Base-by-base conservation (phyloP, 1,140 invertebrate genomes). In the Hyposmocoma kahamanoa region DNA sequence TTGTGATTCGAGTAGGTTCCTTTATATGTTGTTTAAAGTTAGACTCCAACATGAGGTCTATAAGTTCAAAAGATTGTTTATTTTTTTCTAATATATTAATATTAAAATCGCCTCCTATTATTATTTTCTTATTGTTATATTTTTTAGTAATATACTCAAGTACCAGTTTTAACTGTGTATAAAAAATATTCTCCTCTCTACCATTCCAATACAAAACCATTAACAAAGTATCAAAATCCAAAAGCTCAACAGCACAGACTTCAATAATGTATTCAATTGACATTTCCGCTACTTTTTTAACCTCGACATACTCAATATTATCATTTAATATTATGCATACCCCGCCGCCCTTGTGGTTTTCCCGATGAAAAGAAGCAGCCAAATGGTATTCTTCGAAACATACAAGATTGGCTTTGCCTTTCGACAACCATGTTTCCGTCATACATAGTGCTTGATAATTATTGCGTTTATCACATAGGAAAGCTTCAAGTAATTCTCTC, bases 51-150 rank as follows among this genome's bases (percentile, higher is more conserved):
- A 47, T 19, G 3, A 47, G 5, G 19, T 47, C n/a, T 17, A 38
- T 9, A 2, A 47, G 28, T 15, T 38, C 10, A 18, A 10, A n/a
- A 15, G 32, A 21, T 24, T 38, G 32, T n/a, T 22, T 39, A 15
- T 11, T 38, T 18, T 19, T 21, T 39, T 24, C 26, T n/a, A 38
- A 9, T 11, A 47, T 17, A 21, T 47, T 32, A 10, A 47, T 38
- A 22, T 47, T 47, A 3, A 47, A 38, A 18, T 47, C 45, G 1
- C 45, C 45, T 6, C 45, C 32, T 5, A 47, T 36, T 17, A 47
- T 47, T 2, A 47, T 32, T 2, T 47, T 36, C 19, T 18, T 38
- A 1, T 22, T 47, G 19, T 11, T 22, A 24, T 47, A 36, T 22
- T 47, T 47, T 24, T 17, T 22, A 9, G n/a, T 47, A 6, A 47